These are phyloP conservation scores for Nothura maculosa DNA, from an alignment of 2,797 vertebrate species.

Conservation along the genomic window DNA sequence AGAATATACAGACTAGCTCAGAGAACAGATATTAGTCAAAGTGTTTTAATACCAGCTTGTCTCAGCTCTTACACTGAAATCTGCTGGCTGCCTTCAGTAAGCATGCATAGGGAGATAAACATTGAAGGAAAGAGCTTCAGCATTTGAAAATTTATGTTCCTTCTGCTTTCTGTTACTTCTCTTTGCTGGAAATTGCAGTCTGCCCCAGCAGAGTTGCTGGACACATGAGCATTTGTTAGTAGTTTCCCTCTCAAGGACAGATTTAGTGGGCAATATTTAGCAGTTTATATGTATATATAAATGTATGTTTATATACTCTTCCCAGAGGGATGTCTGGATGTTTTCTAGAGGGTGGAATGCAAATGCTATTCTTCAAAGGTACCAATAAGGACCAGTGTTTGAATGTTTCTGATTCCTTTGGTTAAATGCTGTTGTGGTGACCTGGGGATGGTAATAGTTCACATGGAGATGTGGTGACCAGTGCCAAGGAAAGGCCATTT, in stretches of 20 bases:
- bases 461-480: not conserved
- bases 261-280: not conserved
- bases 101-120: not conserved
- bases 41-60: not conserved
- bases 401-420: conserved; percentile 7
- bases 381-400: not conserved
- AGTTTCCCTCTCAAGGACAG: not conserved
- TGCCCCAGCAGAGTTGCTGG: not conserved
- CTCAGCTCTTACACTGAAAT: not conserved
- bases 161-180: not conserved
- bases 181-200: not conserved
- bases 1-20: not conserved
- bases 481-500: not conserved
- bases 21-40: fast-evolving
- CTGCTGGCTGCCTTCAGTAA: not conserved
- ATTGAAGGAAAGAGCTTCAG: not conserved
- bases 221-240: fast-evolving
- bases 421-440: not conserved
- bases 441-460: not conserved
- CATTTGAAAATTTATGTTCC: not conserved
- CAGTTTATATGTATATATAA: not conserved
- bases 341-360: not conserved
- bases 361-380: not conserved
- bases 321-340: not conserved
- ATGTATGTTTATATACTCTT: not conserved